Evolutionary conservation across 1,140 invertebrate species (phyloP), one percentile per base, ranked within the genome.

Genomic region (Bicyclus anynana): DNA sequence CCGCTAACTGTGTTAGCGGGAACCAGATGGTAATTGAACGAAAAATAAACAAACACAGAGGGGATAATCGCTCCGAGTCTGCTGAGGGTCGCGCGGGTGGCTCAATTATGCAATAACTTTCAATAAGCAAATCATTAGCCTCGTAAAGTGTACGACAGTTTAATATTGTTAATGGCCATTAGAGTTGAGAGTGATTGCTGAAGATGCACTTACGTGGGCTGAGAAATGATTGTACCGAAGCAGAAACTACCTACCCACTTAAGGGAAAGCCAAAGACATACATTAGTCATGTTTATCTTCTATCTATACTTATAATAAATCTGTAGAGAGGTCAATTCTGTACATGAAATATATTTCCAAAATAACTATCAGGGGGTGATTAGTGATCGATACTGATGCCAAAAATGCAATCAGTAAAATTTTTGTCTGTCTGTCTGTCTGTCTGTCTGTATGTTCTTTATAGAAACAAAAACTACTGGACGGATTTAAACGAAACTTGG

Each of bases 91-190:
- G 67, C 50, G 60, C 77, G 80, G 80, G 84, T 85, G 84, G 84
- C 79, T 75, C 82, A 85, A 87, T 87, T 87, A 84, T 80, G 74
- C 74, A 87, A 87, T 87, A 81, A 87, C 67, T 67, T 64, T 62
- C 67, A 87, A 84, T 87, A 65, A 85, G 69, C 69, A 74, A 80
- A 75, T 82, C 53, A 63, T 62, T 66, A 62, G 52, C 35, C 47
- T 62, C 47, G 35, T 57, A 56, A 59, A 63, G 51, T 57, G 37
- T 51, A 59, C 20, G 54, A 54, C 42, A 38, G 40, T 59, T 59
- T 40, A 55, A 64, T 46, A 26, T 55, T 59, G 59, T 64, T 64
- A 64, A 47, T 20, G 53, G 53, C 53, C 48, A 55, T 61, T 61
- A 61, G 20, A 61, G 59, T 61, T 55, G 37, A 49, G 52, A 55